A percentile compares a stretch with the other conserved stretches of the same genome.
phyloP scores from a whole-genome alignment of 2,113 vertebrate species.

The Hippoglossus stenolepis region DNA sequence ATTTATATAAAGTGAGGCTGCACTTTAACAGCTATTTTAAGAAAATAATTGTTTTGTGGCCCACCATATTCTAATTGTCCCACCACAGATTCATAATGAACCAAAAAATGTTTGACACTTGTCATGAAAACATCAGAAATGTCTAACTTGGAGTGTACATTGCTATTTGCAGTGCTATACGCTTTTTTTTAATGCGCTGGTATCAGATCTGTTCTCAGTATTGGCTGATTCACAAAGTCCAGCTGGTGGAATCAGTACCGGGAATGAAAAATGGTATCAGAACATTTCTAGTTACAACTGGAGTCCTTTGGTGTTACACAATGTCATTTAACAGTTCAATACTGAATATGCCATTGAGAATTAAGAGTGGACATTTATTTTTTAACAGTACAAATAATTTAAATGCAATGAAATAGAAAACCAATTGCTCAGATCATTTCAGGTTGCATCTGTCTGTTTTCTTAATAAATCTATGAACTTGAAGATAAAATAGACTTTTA shows the following conservation, averaged over 20 bases:
- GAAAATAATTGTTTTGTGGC: too few species aligned
- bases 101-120: too few species aligned
- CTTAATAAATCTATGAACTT: constrained; percentile 9
- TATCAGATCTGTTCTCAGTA: too few species aligned
- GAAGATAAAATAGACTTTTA: constrained; percentile 18
- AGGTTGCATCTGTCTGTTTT: neutral
- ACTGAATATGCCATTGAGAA: neutral
- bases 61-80: too few species aligned
- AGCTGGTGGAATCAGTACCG: too few species aligned
- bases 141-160: too few species aligned
- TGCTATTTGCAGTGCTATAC: too few species aligned
- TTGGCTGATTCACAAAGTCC: neutral
- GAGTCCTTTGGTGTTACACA: constrained; percentile 14
- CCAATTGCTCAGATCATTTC: constrained; percentile 11
- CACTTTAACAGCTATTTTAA: too few species aligned
- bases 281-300: neutral
- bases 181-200: too few species aligned
- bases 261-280: neutral
- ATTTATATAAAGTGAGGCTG: too few species aligned
- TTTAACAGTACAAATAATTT: constrained; percentile 16
- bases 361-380: neutral
- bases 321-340: neutral
- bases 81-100: too few species aligned
- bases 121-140: too few species aligned
- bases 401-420: neutral